These are phyloP conservation scores for Paramormyrops kingsleyae DNA, from an alignment of 2,113 vertebrate species.

Conservation along the genomic window DNA sequence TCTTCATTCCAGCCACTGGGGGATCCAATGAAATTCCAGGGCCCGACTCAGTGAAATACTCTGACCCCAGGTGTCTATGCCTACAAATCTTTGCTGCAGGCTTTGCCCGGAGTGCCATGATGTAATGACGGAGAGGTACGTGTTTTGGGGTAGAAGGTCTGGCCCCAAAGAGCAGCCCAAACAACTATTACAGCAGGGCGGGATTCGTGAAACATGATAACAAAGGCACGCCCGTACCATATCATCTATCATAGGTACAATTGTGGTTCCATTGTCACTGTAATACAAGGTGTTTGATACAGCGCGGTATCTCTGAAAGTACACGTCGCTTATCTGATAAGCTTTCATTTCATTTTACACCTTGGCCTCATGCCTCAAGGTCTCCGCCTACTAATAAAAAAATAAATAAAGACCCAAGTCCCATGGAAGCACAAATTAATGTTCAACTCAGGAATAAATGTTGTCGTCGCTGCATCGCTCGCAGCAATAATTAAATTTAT, in stretches of 20 bases:
- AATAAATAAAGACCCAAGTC: neutral
- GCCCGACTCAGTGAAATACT: neutral
- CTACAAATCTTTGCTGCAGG: neutral
- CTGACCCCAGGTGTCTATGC: neutral
- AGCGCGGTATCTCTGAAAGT: neutral
- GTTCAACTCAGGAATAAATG: constrained; percentile 53
- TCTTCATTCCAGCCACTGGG: neutral
- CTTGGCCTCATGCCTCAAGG: neutral
- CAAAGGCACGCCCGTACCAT: neutral
- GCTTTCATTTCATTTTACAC: neutral
- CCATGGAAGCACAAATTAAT: constrained; percentile 17
- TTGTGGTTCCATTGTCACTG: neutral
- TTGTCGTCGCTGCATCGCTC: constrained; percentile 52
- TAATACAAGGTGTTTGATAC: neutral
- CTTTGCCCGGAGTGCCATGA: neutral
- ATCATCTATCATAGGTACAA: neutral
- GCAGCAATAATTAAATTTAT: constrained; percentile 63
- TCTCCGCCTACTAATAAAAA: neutral
- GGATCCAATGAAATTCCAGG: neutral
- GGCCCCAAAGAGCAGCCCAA: neutral
- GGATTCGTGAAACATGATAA: neutral
- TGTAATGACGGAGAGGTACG: neutral
- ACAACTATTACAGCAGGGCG: neutral
- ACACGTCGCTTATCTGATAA: neutral
- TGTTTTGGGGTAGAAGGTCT: neutral